Base-by-base conservation (phyloP, 2,113 vertebrate species). In the Pampusana beccarii region DNA sequence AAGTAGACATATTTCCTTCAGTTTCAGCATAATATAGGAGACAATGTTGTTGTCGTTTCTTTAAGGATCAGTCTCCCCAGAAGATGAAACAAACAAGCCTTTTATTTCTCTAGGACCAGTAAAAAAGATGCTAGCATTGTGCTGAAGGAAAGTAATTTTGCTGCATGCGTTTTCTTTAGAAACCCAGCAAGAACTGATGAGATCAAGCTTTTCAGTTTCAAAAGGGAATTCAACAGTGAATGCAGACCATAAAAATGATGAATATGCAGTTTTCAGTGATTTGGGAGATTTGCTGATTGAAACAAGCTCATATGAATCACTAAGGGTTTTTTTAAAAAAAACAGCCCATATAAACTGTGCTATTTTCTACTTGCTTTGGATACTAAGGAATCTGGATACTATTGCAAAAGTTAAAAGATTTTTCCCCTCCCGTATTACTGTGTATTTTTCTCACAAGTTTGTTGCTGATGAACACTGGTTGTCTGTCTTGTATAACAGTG, bases 181-280 rank as follows among this genome's bases (percentile, higher is more conserved):
- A 93, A 61, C 20, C 1, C 3, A 73, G 36, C 16, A 56, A 78
- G 64, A 90, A 61, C n/a, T 86, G 81, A 80, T 93, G 90, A 90
- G 51, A 71, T 58, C 23, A 67, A 95, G 53, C 28, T 50, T 83
- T 93, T 86, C 15, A 6, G 16, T 84, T 92, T 95, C 38, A 56
- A 92, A 93, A 80, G 75, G 42, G 57, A 86, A 78, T 93, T 88
- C 44, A 66, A 75, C 50, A 51, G 80, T 80, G 88, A 92, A 86
- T 74, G 34, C 10, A 53, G 53, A 53, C 23, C 18, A 25, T 83
- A 38, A 92, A 94, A 92, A 65, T 44, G 31, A 91, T 81, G 70
- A 88, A 26, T 91, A 21, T 65, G 70, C 58, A 80, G 54, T 83
- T 96, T 92, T 93, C 23, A 66, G 20, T 95, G 34, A n/a, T 86